Base-by-base conservation (phyloP, 2,797 vertebrate genomes). In the Chaetodon trifasciatus region DNA sequence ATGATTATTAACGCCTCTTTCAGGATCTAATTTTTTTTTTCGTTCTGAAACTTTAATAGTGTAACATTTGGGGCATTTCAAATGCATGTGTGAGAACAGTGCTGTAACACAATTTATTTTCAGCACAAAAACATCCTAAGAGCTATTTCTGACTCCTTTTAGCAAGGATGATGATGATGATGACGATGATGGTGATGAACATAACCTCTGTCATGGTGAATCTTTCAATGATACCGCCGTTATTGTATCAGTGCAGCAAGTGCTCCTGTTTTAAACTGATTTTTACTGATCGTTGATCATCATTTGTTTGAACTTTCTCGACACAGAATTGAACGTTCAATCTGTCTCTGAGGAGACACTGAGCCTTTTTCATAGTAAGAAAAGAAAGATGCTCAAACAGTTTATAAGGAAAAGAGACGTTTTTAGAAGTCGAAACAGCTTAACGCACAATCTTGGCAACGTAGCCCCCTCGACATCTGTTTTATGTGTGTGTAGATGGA, bases 241-340 rank as follows among this genome's bases (percentile, higher is more conserved):
- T 52, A 37, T 17, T 28, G 17, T 17, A 23, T 56, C 49, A 55
- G 49, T 28, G n/a, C 49, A 53, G 76, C 77, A 68, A 68, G 24
- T 70, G 50, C 8, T 63, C 5, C n/a, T 37, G 46, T 69, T 61
- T 53, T 5, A 32, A 40, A 35, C 2, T 10, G 21, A 58, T 63
- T 57, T 15, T 47, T 50, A 0, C 19, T 60, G n/a, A 3, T 44
- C 6, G 4, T 16, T 63, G 8, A 23, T 63, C 1, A 12, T 79
- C 2, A 13, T 64, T 53, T 68, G 19, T 74, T 62, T 15, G 17
- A 28, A 28, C 8, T n/a, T 73, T 50, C 3, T 55, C 35, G 15
- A 28, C 8, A 3, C 0, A 1, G 0, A 46, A 35, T 39, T 28
- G 13, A 8, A 37, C 68, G 24, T 40, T 49, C 2, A 12, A 21